Percentiles rank a stretch among this genome's conserved stretches.
phyloP scores from a whole-genome alignment of 2,113 vertebrate species.

The Copsychus sechellarum region DNA sequence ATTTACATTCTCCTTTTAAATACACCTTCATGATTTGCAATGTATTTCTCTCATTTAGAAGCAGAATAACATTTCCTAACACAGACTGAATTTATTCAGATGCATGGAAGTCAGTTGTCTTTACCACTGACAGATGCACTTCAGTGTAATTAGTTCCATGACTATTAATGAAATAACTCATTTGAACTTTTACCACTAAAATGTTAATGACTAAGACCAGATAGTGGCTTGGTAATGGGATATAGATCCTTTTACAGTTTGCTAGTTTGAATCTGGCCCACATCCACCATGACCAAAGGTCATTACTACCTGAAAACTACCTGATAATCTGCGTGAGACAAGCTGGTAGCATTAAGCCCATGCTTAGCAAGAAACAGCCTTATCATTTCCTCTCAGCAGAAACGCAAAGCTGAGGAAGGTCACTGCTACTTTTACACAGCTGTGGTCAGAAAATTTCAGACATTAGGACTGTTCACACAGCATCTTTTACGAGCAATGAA shows the following conservation, averaged over 20 bases:
- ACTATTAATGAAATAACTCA: constrained; percentile 70
- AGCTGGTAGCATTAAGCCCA: background rate
- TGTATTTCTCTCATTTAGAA: constrained; percentile 26
- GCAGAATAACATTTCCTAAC: constrained; percentile 1
- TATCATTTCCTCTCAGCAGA: background rate
- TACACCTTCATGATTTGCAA: constrained; percentile 26
- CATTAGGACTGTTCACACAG: background rate
- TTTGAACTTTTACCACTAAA: constrained; percentile 69
- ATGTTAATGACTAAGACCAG: constrained; percentile 63
- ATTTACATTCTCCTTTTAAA: constrained; percentile 6
- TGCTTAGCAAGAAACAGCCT: background rate
- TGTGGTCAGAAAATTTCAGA: background rate
- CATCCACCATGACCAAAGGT: constrained; percentile 25
- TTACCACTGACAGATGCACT: constrained; percentile 23
- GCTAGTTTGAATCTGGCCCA: constrained; percentile 44
- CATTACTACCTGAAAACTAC: constrained; percentile 1
- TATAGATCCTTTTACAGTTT: constrained; percentile 54
- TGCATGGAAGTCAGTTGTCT: constrained; percentile 33
- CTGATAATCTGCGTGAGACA: background rate
- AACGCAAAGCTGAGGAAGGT: background rate
- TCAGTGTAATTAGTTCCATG: constrained; percentile 65
- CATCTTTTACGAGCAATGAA: background rate
- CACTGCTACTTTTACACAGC: background rate
- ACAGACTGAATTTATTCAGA: constrained; percentile 40
- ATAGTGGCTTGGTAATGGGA: constrained; percentile 33